Percentiles rank a stretch among this genome's conserved stretches.
Conservation (phyloP, 2,797 vertebrate genomes). For the Manis crassicaudata region DNA sequence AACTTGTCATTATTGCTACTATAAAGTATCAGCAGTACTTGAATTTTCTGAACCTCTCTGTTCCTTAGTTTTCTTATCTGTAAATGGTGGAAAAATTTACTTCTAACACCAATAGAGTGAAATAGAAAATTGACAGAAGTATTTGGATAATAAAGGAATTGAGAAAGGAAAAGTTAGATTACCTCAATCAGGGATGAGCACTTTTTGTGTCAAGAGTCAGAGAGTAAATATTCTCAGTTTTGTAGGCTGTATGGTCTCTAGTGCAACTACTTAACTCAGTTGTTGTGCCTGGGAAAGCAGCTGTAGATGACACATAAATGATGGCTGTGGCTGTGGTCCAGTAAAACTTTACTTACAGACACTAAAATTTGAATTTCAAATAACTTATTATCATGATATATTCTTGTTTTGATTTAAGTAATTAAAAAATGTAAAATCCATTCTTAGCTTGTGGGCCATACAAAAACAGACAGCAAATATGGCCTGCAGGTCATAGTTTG, state of each 20-base stretch:
- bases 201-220: not conserved
- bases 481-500: not conserved
- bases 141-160: constrained; percentile 16
- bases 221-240: constrained; percentile 36
- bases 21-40: not conserved
- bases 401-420: not conserved
- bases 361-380: not conserved
- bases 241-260: not conserved
- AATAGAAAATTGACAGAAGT: not conserved
- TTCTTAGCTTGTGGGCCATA: not conserved
- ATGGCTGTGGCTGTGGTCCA: not conserved
- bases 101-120: not conserved
- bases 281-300: not conserved
- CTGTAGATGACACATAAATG: not conserved
- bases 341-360: not conserved
- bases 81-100: not conserved
- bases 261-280: not conserved
- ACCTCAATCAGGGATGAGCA: not conserved
- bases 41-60: constrained; percentile 17
- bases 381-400: not conserved
- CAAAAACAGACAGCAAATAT: not conserved
- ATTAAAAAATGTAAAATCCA: constrained; percentile 48
- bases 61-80: not conserved
- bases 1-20: not conserved
- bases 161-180: not conserved